phyloP scores from a whole-genome alignment of 2,888 invertebrate genomes.

The Syrista parreyssii region DNA sequence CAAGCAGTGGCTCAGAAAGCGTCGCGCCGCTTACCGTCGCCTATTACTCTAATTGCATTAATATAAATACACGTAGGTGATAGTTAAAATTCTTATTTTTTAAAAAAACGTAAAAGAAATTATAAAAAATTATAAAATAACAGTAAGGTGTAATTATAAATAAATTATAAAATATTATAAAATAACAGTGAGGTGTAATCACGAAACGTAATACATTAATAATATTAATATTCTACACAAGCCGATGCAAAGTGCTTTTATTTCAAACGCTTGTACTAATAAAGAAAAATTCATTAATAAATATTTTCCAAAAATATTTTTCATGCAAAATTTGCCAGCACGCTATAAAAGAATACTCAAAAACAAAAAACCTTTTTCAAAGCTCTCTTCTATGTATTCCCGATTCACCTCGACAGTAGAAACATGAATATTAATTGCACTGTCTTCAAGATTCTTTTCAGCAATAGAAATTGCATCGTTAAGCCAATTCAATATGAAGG shows the following conservation, averaged over 20 bases:
- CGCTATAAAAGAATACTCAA: neutral
- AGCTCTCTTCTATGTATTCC: slow-evolving; percentile 50
- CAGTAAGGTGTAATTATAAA: too few species aligned
- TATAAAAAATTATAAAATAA: too few species aligned
- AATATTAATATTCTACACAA: too few species aligned
- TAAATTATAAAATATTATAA: too few species aligned
- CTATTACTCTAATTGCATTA: too few species aligned
- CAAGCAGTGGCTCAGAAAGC: too few species aligned
- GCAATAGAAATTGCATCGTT: slow-evolving; percentile 47
- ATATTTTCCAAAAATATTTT: neutral
- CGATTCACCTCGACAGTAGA: slow-evolving; percentile 53
- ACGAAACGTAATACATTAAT: too few species aligned
- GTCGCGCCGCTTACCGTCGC: too few species aligned
- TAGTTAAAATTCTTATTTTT: too few species aligned
- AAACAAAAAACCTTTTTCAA: slow-evolving; percentile 44
- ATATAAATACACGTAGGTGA: too few species aligned
- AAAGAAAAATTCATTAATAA: neutral
- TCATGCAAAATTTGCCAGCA: neutral
- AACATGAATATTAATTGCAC: slow-evolving; percentile 46
- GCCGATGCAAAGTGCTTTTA: neutral
- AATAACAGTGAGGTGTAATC: too few species aligned
- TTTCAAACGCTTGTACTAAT: neutral
- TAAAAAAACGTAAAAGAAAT: too few species aligned
- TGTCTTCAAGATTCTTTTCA: slow-evolving; percentile 44
- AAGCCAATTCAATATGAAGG: slow-evolving; percentile 38